Evolutionary conservation across 53 echinoderm and acorn worm genomes (phyloP).

Genomic region (Henricia sp.): DNA sequence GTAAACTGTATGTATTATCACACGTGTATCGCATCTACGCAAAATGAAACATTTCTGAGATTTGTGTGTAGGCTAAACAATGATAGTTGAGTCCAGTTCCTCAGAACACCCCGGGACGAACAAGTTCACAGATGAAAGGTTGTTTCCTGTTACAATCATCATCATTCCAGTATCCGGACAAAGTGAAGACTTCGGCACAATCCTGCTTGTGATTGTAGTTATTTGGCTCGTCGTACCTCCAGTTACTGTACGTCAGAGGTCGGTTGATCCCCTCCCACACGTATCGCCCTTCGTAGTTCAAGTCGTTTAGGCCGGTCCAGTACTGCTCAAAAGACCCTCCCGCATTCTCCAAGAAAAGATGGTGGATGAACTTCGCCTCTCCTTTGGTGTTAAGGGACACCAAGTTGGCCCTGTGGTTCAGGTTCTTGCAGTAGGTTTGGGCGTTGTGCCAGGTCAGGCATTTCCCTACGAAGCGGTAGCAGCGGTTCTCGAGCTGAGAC

Average conservation of each 20-base stretch:
- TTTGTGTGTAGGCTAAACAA: not conserved
- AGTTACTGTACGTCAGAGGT: slow-evolving; percentile 33
- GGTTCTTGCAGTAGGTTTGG: slow-evolving; percentile 28
- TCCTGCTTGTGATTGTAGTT: slow-evolving; percentile 2
- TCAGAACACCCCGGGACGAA: not conserved
- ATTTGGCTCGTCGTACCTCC: not conserved
- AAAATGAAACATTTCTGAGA: not conserved
- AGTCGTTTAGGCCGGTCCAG: slow-evolving; percentile 39
- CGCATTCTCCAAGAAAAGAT: slow-evolving; percentile 26
- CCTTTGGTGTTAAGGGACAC: slow-evolving; percentile 21
- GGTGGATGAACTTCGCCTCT: slow-evolving; percentile 28
- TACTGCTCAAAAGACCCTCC: slow-evolving; percentile 5
- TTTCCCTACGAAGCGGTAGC: slow-evolving; percentile 36
- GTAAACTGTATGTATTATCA: not conserved
- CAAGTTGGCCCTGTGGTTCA: slow-evolving; percentile 33
- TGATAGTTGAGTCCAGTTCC: not conserved
- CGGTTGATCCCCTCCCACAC: slow-evolving; percentile 35
- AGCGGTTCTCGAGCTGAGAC: slow-evolving; percentile 27
- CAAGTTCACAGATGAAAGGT: slow-evolving; percentile 35
- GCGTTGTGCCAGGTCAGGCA: slow-evolving; percentile 19
- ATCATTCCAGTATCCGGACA: slow-evolving; percentile 34
- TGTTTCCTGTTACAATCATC: not conserved
- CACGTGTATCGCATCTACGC: not conserved
- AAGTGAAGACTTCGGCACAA: not conserved
- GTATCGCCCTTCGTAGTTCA: not conserved